These are phyloP conservation scores for Mormyrops boulengeri DNA, from an alignment of 2,797 vertebrate species.

Conservation along the genomic window DNA sequence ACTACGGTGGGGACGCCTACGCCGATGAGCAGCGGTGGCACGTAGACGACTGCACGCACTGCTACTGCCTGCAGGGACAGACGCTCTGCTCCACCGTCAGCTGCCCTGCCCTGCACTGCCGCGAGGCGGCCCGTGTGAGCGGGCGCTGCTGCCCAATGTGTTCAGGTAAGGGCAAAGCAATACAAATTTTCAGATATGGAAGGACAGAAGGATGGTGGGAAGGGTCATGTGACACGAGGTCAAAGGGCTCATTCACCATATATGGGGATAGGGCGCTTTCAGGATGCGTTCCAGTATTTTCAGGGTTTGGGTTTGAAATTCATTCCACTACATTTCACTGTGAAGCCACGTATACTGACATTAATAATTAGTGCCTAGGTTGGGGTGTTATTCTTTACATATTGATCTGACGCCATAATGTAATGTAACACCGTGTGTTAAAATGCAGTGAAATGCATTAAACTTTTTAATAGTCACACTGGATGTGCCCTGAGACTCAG, in stretches of 20 bases:
- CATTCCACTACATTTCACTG: neutral
- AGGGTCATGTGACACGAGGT: neutral
- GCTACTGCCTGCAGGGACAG: slow-evolving; percentile 75
- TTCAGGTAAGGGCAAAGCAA: slow-evolving; percentile 54
- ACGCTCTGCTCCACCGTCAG: slow-evolving; percentile 74
- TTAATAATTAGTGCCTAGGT: neutral
- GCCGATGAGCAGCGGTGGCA: slow-evolving; percentile 73
- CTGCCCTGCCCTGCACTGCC: slow-evolving; percentile 67
- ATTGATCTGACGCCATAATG: neutral
- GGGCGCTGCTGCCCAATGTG: slow-evolving; percentile 74
- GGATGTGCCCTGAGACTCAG: neutral
- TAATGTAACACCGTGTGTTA: neutral
- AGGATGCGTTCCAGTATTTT: neutral
- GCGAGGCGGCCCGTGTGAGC: slow-evolving; percentile 64
- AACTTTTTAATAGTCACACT: neutral
- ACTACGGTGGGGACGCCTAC: slow-evolving; percentile 65
- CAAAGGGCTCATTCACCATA: neutral
- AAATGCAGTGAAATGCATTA: neutral
- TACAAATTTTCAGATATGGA: neutral
- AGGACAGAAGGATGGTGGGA: neutral
- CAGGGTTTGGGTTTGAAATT: neutral
- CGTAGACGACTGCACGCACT: slow-evolving; percentile 73
- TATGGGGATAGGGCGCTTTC: neutral
- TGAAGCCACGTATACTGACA: neutral
- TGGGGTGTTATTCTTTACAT: neutral